A percentile compares a stretch with the other conserved stretches of the same genome.
Conservation (phyloP, 2,888 invertebrate species). For the Nemotelus pantherinus region DNA sequence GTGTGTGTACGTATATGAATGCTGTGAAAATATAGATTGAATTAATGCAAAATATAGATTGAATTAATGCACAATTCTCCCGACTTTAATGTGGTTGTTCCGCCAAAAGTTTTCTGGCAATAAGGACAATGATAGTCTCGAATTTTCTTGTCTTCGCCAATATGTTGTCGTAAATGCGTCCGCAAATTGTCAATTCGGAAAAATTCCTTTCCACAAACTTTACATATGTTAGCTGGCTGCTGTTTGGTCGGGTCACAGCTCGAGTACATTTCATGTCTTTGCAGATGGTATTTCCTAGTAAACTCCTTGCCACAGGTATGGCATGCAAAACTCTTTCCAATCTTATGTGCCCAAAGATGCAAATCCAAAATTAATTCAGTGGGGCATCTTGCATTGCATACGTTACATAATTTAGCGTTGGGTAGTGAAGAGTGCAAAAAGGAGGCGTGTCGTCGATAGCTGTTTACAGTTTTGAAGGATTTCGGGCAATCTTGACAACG, state of each 20-base stretch:
- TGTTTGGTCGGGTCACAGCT: constrained; percentile 58
- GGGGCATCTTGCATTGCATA: constrained; percentile 75
- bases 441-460: constrained; percentile 72
- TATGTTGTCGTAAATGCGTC: constrained; percentile 75
- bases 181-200: constrained; percentile 75
- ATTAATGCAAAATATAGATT: constrained; percentile 22
- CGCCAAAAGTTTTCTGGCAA: constrained; percentile 75
- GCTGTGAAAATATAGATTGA: constrained; percentile 55
- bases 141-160: constrained; percentile 69
- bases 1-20: constrained; percentile 76
- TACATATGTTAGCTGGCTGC: constrained; percentile 61
- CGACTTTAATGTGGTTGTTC: constrained; percentile 68
- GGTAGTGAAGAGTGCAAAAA: constrained; percentile 75
- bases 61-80: constrained; percentile 7
- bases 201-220: constrained; percentile 63
- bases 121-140: constrained; percentile 71
- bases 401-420: constrained; percentile 71
- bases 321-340: constrained; percentile 72
- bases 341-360: constrained; percentile 73
- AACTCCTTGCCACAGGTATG: constrained; percentile 76
- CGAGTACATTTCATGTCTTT: constrained; percentile 61
- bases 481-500: constrained; percentile 74
- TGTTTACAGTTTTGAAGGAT: constrained; percentile 75
- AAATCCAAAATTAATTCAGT: constrained; percentile 70
- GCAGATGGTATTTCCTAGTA: constrained; percentile 80